Evolutionary conservation across 2,797 vertebrate genomes (phyloP).

Genomic region (Nothura maculosa): DNA sequence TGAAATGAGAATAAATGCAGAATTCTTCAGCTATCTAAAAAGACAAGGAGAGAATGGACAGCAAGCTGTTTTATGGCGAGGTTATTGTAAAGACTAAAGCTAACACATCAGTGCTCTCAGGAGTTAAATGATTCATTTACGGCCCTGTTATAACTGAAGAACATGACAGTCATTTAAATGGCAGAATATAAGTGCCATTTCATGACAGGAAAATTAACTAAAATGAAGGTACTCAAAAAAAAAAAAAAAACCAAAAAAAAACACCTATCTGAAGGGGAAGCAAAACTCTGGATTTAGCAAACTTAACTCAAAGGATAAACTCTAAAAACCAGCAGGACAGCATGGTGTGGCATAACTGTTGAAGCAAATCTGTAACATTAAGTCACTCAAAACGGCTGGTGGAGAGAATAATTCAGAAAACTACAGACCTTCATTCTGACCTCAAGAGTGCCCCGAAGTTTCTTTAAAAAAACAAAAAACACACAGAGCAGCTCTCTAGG

Average conservation of each 20-base stretch:
- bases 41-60: background rate
- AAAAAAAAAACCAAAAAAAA: background rate
- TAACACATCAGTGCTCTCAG: background rate
- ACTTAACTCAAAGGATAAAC: background rate
- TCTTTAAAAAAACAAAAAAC: background rate
- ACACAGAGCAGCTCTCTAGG: background rate
- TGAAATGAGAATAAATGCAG: background rate
- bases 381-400: background rate
- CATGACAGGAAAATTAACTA: rapidly evolving
- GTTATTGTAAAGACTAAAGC: background rate
- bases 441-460: background rate
- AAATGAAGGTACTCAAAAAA: background rate
- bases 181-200: background rate
- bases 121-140: background rate
- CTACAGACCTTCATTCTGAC: background rate
- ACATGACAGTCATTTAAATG: background rate
- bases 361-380: background rate
- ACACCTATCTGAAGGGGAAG: background rate
- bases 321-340: background rate
- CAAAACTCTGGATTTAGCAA: background rate
- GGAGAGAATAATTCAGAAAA: background rate
- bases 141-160: background rate
- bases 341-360: background rate
- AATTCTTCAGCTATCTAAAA: background rate
- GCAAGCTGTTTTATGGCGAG: background rate